Percentiles rank a stretch among this genome's conserved stretches.
Conservation (phyloP, 2,888 invertebrate genomes). For the Merodon equestris region DNA sequence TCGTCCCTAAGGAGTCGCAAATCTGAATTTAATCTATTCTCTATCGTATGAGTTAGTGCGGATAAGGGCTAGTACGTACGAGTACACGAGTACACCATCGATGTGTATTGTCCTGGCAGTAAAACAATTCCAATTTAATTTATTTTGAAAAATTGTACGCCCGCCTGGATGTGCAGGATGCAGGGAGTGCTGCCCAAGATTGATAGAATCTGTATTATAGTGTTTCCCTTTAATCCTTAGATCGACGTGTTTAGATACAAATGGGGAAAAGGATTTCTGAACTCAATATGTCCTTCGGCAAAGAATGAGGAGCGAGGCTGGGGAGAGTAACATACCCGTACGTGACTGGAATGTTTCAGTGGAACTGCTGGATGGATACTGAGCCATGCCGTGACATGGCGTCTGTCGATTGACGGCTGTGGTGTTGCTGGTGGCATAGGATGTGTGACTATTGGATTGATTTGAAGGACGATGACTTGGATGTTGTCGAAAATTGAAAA, state of each 20-base stretch:
- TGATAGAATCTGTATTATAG: no score
- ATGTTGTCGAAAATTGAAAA: neutral
- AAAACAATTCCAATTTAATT: conserved; percentile 45
- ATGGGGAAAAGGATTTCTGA: no score
- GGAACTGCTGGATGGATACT: conserved; percentile 6
- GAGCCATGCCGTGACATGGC: conserved; percentile 8
- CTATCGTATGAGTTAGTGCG: neutral
- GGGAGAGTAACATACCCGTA: conserved; percentile 5
- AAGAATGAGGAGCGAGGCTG: no score
- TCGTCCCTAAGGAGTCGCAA: conserved; percentile 45
- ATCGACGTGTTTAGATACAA: no score
- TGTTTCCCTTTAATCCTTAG: no score
- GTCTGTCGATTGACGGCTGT: conserved; percentile 1
- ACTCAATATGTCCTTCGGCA: no score
- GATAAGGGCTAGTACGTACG: no score
- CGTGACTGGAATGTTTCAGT: conserved; percentile 37
- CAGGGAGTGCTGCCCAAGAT: no score
- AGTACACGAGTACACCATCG: neutral
- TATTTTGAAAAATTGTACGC: conserved; percentile 41
- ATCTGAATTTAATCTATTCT: conserved; percentile 41
- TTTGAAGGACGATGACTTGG: conserved; percentile 5
- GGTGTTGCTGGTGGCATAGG: no score
- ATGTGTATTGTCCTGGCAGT: conserved; percentile 2
- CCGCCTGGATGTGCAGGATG: no score
- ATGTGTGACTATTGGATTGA: no score